A percentile compares a stretch with the other conserved stretches of the same genome.
These are phyloP conservation scores for Thalpophila matura DNA, from an alignment of 2,888 invertebrate genomes.

Conservation along the genomic window DNA sequence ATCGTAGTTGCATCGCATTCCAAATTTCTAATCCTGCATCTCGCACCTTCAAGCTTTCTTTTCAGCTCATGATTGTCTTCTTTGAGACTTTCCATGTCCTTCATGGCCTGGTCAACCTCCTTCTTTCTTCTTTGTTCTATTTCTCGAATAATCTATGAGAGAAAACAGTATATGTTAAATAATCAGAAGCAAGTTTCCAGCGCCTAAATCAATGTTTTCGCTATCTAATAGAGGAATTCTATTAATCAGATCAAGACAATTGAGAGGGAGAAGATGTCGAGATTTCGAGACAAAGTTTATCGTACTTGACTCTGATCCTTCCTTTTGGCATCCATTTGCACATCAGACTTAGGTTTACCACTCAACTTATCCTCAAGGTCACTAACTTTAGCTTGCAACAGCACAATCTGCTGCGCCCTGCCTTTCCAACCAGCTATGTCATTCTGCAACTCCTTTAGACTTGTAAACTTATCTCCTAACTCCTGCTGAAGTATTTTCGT, in stretches of 20 bases:
- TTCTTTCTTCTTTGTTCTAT: conserved; percentile 90
- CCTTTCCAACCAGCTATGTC: conserved; percentile 93
- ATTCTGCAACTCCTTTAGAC: conserved; percentile 91
- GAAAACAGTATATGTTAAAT: background rate
- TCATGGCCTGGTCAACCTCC: conserved; percentile 91
- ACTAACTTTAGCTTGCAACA: conserved; percentile 92
- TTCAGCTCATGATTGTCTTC: conserved; percentile 91
- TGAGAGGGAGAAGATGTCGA: background rate
- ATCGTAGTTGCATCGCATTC: conserved; percentile 91
- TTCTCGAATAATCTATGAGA: conserved; percentile 84
- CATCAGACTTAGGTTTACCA: conserved; percentile 76
- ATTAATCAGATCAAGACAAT: background rate
- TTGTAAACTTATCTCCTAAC: conserved; percentile 93
- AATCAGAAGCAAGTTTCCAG: too few relatives aligned
- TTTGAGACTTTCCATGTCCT: conserved; percentile 90
- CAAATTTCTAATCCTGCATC: conserved; percentile 93
- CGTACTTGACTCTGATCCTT: conserved; percentile 80
- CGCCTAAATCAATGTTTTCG: too few relatives aligned
- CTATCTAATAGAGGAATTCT: too few relatives aligned
- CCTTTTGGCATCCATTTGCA: conserved; percentile 69
- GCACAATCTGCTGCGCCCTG: conserved; percentile 93
- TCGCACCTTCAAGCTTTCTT: conserved; percentile 92
- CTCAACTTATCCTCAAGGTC: conserved; percentile 92
- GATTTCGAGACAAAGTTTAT: background rate
- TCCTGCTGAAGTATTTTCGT: conserved; percentile 94